phyloP scores from a whole-genome alignment of 2,113 vertebrate genomes.

The Tachysurus vachellii region DNA sequence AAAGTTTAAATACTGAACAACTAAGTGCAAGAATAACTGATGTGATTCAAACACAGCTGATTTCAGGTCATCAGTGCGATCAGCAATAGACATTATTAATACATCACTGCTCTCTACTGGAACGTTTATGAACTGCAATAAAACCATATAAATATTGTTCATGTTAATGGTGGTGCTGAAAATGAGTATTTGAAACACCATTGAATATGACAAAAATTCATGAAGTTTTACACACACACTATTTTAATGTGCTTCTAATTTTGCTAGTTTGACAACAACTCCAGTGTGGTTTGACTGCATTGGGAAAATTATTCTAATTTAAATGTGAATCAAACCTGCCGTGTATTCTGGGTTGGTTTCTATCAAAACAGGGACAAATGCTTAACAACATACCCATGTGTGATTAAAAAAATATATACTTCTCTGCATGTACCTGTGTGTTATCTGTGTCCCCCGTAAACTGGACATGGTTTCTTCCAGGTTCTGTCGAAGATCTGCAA shows the following conservation, averaged over 20 bases:
- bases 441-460: constrained; percentile 90
- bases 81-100: background rate
- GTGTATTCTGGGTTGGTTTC: too few relatives aligned
- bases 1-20: background rate
- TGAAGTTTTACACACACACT: background rate
- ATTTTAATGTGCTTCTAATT: background rate
- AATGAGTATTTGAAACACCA: background rate
- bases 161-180: background rate
- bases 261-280: background rate
- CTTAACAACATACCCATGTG: background rate
- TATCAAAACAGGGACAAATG: background rate
- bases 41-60: background rate
- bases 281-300: background rate
- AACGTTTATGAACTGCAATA: background rate
- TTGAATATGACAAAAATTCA: background rate
- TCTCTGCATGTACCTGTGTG: constrained; percentile 73
- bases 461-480: constrained; percentile 97
- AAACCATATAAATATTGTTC: background rate
- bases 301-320: too few relatives aligned
- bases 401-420: background rate
- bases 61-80: background rate
- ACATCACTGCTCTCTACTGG: background rate
- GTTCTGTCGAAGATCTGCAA: constrained; percentile 93
- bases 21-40: background rate
- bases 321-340: too few relatives aligned